phyloP scores from a whole-genome alignment of 2,888 invertebrate genomes.

The Pinctada fucata region DNA sequence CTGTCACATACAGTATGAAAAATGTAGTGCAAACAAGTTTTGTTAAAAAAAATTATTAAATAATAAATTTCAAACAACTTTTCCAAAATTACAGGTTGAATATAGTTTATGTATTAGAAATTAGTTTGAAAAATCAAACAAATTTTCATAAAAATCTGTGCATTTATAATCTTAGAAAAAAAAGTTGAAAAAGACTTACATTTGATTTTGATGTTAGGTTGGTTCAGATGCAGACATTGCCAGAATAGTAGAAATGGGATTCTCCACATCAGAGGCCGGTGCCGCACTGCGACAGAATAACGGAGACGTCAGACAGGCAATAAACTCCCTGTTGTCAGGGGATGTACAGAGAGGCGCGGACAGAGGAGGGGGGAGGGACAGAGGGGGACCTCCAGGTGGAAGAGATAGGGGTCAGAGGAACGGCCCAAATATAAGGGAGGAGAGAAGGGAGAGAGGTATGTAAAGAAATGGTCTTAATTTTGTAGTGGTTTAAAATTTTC shows the following conservation, averaged over 20 bases:
- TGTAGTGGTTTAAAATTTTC: too few species aligned
- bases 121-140: too few species aligned
- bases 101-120: too few species aligned
- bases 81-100: too few species aligned
- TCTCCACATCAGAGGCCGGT: constrained; percentile 86
- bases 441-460: constrained; percentile 24
- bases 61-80: too few species aligned
- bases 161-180: too few species aligned
- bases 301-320: constrained; percentile 82
- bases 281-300: constrained; percentile 84
- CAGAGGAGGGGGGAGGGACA: constrained; percentile 23
- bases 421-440: constrained; percentile 34
- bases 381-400: constrained; percentile 21
- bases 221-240: constrained; percentile 71
- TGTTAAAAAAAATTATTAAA: too few species aligned
- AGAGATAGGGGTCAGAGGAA: constrained; percentile 12
- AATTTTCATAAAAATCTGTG: too few species aligned
- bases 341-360: constrained; percentile 9
- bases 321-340: constrained; percentile 60
- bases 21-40: too few species aligned
- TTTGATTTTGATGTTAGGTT: constrained; percentile 35
- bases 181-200: too few species aligned
- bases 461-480: background rate
- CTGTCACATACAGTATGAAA: too few species aligned
- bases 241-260: constrained; percentile 88